Evolutionary conservation across 2,113 vertebrate species (phyloP), one percentile per base, ranked within the genome.

Genomic region (Pollachius pollachius): DNA sequence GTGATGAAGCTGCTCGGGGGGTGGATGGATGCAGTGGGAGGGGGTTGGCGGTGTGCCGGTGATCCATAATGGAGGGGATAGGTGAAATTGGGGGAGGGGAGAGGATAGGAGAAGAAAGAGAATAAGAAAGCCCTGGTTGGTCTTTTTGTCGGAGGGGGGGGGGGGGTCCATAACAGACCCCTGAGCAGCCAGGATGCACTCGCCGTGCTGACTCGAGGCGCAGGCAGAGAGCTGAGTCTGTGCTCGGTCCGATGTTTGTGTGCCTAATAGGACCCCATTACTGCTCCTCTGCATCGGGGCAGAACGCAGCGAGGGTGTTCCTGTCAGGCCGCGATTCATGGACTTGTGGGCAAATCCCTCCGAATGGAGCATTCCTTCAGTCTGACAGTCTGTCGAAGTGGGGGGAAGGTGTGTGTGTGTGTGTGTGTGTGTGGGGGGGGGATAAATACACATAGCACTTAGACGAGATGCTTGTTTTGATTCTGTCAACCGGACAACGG

Each of bases 1-100:
- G 86, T 87, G 91, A 92, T 89, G 76, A 90, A 90, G 87, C 76
- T 13, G 34, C 75, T 76, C 85, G 82, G 88, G 88, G 85, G 84
- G 84, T 80, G 82, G 80, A 79, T 75, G 66, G 2, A 70, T 64
- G 48, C 8, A 13, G 41, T 25, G 27, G 70, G 66, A 11, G 72
- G 64, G 77, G 25, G 52, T 30, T 67, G 64, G 62, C 27, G 13
- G 12, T 13, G 41, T 9, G 79, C 74, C 83, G 84, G 84, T 87
- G 82, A 88, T 90, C 79, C 79, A 89, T 91, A 85, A 92, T 91
- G 73, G 85, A 89, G 88, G 78, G 87, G 77, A 11, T 1, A 48
- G 80, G 83, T 27, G 34, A 72, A 64, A 48, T 70, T 64, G 48
- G 77, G 37, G 52, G 52, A 69, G 64, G 62, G 27, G 13, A 77